Conservation (phyloP, 2,888 invertebrate species). For the Metalampra italica region DNA sequence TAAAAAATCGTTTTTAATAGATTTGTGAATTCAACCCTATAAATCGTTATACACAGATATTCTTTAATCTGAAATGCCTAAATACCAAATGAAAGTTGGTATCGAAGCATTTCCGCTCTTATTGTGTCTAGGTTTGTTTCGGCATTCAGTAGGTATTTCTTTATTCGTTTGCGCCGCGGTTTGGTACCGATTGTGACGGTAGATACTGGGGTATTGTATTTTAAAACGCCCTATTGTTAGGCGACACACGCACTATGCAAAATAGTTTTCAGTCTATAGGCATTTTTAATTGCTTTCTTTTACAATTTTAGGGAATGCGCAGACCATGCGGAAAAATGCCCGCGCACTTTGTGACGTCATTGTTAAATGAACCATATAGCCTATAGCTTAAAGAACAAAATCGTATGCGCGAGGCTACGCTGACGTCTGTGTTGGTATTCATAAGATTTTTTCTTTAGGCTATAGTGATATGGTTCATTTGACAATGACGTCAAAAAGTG, state of each 20-base stretch:
- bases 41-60: background rate
- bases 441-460: too few relatives aligned
- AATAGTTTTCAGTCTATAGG: background rate
- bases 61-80: background rate
- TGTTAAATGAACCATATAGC: too few relatives aligned
- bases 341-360: too few relatives aligned
- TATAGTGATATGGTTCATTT: too few relatives aligned
- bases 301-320: too few relatives aligned
- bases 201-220: slow-evolving; percentile 15
- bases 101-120: background rate
- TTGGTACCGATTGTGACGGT: slow-evolving; percentile 20
- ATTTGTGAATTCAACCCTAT: background rate
- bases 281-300: too few relatives aligned
- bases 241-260: background rate
- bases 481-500: too few relatives aligned
- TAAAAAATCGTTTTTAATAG: background rate
- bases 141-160: background rate
- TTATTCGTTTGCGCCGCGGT: slow-evolving; percentile 2
- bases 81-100: slow-evolving; percentile 1
- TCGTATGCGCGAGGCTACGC: too few relatives aligned
- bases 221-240: background rate
- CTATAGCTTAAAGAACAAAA: too few relatives aligned
- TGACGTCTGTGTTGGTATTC: too few relatives aligned
- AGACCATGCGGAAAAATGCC: too few relatives aligned
- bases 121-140: slow-evolving; percentile 2